Evolutionary conservation across 2,797 vertebrate genomes (phyloP).

Genomic region (Lepus townsendii): DNA sequence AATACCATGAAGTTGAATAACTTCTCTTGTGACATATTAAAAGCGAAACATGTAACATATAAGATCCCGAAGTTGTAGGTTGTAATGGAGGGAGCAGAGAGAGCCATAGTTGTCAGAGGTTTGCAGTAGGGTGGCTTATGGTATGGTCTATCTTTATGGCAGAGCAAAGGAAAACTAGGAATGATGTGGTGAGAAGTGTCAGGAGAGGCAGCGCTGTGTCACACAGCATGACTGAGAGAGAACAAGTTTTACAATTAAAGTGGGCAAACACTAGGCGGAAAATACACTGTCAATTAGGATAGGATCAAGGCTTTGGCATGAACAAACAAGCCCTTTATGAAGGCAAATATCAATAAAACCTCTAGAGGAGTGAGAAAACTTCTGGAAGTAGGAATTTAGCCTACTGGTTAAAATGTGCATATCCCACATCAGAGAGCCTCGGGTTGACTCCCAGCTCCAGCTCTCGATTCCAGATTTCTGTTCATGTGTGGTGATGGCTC

Average conservation of each 20-base stretch:
- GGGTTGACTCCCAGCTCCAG: too few relatives aligned
- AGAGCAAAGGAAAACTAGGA: neutral
- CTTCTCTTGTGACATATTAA: conserved; percentile 30
- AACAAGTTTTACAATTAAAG: conserved; percentile 25
- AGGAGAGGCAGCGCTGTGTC: neutral
- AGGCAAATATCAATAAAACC: conserved; percentile 20
- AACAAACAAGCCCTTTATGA: neutral
- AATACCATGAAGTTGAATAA: conserved; percentile 7
- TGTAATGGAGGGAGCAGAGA: neutral
- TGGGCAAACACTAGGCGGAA: neutral
- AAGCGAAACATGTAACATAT: conserved; percentile 19
- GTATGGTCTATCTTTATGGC: neutral
- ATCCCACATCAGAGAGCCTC: too few relatives aligned
- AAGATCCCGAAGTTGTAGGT: neutral
- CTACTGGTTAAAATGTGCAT: too few relatives aligned
- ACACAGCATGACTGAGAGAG: neutral
- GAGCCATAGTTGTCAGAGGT: neutral
- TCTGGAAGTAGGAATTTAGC: neutral
- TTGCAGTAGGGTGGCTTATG: neutral
- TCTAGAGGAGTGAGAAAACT: conserved; percentile 51
- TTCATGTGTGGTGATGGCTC: too few relatives aligned
- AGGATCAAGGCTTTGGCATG: neutral
- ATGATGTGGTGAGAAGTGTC: neutral
- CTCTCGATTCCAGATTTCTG: too few relatives aligned
- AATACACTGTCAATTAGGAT: neutral